Percentiles rank a stretch among this genome's conserved stretches.
Evolutionary conservation across 2,888 invertebrate species (phyloP).

Genomic region (Yponomeuta sedellus): DNA sequence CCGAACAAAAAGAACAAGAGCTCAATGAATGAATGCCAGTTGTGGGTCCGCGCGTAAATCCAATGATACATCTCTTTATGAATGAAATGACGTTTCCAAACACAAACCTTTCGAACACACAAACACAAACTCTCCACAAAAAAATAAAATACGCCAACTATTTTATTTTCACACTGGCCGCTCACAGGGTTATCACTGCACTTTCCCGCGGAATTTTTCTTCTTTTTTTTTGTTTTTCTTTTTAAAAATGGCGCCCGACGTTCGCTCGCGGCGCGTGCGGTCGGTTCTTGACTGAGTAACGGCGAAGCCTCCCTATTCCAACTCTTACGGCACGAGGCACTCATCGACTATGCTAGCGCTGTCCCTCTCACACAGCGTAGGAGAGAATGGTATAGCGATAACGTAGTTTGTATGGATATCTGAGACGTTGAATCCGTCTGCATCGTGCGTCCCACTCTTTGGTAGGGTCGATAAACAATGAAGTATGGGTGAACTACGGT

Average conservation of each 20-base stretch:
- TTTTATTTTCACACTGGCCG: neutral
- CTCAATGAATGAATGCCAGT: slow-evolving; percentile 44
- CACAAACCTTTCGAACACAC: slow-evolving; percentile 24
- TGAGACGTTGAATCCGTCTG: neutral
- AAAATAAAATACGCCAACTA: slow-evolving; percentile 16
- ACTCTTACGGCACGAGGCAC: neutral
- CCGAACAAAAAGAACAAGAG: slow-evolving; percentile 43
- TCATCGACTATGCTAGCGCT: neutral
- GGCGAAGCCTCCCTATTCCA: slow-evolving; percentile 32
- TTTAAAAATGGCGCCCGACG: slow-evolving; percentile 31
- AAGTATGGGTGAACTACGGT: neutral
- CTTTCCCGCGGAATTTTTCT: slow-evolving; percentile 14
- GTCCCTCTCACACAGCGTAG: neutral
- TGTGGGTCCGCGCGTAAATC: slow-evolving; percentile 38
- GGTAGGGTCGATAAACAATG: neutral
- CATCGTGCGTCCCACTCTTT: neutral
- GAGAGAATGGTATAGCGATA: neutral
- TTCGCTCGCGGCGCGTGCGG: slow-evolving; percentile 44
- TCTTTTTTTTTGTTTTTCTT: slow-evolving; percentile 35
- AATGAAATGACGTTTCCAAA: slow-evolving; percentile 31
- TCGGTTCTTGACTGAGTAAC: slow-evolving; percentile 51
- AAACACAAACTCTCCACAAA: slow-evolving; percentile 28
- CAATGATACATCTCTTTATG: slow-evolving; percentile 66
- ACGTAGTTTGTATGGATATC: neutral
- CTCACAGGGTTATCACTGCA: slow-evolving; percentile 3